Conservation (phyloP, 2,797 vertebrate genomes). For the Phrynocephalus forsythii region DNA sequence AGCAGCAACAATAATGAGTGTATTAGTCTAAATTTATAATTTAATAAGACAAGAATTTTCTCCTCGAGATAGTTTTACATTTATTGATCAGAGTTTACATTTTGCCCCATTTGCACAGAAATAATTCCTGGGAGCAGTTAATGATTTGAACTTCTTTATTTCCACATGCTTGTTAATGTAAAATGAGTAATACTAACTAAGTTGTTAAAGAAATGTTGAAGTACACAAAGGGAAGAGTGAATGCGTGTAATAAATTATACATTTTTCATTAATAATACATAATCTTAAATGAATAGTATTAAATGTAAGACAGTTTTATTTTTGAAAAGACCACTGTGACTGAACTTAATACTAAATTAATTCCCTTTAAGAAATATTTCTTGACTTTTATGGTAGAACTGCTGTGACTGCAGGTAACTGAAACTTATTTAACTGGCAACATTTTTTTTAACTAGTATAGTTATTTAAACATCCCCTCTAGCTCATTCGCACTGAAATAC, state of each 20-base stretch:
- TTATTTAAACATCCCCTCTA: conserved; percentile 16
- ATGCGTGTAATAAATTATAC: conserved; percentile 53
- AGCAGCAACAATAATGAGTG: not conserved
- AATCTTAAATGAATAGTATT: conserved; percentile 41
- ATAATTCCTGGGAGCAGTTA: conserved; percentile 31
- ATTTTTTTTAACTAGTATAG: conserved; percentile 10
- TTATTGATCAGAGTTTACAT: conserved; percentile 7
- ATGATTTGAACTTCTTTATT: conserved; percentile 42
- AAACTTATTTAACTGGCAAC: not conserved
- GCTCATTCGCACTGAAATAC: too few species aligned
- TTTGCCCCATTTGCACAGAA: conserved; percentile 24
- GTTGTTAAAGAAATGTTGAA: conserved; percentile 48
- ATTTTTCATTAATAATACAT: conserved; percentile 57
- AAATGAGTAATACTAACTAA: conserved; percentile 48
- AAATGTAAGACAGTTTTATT: conserved; percentile 35
- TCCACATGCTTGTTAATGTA: conserved; percentile 42
- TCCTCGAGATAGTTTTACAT: conserved; percentile 40
- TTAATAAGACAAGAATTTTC: conserved; percentile 35
- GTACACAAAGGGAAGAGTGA: conserved; percentile 40
- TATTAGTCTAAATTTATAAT: conserved; percentile 22
- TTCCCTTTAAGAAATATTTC: not conserved
- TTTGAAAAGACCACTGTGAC: conserved; percentile 13
- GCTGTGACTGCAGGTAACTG: conserved; percentile 9
- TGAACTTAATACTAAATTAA: conserved; percentile 29
- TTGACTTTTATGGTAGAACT: conserved; percentile 9